Base-by-base conservation (phyloP, 2,888 invertebrate species). In the Panzeria rudis region DNA sequence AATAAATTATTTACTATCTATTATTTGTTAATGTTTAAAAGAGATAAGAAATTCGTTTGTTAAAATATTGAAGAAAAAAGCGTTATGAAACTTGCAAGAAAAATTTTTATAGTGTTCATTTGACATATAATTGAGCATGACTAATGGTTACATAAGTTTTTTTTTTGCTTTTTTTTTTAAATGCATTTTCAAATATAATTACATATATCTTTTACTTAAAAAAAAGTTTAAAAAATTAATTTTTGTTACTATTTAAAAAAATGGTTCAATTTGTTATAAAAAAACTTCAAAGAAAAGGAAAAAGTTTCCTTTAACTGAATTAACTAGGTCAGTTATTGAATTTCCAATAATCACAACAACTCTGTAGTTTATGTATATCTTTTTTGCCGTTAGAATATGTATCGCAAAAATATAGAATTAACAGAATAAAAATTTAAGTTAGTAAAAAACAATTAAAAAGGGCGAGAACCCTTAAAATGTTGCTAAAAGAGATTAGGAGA, bases 321-420 rank as follows among this genome's bases (percentile, higher is more conserved):
- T 89, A 91, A 88, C 87, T 91, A 91, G 90, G 90, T 90, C 90
- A 90, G 90, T 90, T 90, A 90, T 91, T 89, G 90, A 90, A 89
- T 90, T 90, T 89, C 88, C 88, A 86, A 86, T 83, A 82, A 79
- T 82, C 82, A 78, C 52, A 86, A 54, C 73, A 75, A 64, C 73
- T 82, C 56, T 77, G 62, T 44, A 50, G 3, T 54, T 47, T 47
- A 62, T 59, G 69, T 64, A 62, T 54, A 73, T 41, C 77, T 76
- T n/a, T 29, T 29, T 71, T 35, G 56, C 47, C 62, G 50, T 76
- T 66, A 62, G 20, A 79, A 61, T 54, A 69, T 47, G 11, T 9
- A 66, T 20, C 17, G 8, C n/a, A 79, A 72, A 25, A 76, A 52
- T 20, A 61, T 41, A 25, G 15, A 25, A 17, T 41, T 71, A 56